Conservation (phyloP, 2,888 invertebrate species). For the Phyllotreta cruciferae region DNA sequence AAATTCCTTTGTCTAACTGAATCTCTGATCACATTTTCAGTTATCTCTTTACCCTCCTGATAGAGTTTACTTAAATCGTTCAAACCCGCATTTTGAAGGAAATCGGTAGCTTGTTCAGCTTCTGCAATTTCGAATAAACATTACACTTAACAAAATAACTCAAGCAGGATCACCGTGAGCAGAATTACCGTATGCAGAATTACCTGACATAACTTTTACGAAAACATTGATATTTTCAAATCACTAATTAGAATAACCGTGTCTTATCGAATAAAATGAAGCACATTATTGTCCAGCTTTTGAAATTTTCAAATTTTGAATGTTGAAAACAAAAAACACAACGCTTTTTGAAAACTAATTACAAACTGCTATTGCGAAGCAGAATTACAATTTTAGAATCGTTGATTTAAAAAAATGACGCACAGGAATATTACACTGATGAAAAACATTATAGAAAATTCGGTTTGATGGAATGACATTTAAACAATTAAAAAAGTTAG, state of each 20-base stretch:
- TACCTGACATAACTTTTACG: no score
- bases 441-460: slow-evolving; percentile 3
- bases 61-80: slow-evolving; percentile 74
- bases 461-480: not conserved
- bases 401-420: slow-evolving; percentile 3
- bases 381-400: not conserved
- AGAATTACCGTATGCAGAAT: no score
- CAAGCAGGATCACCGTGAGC: not conserved
- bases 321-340: no score
- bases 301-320: no score
- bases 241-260: no score
- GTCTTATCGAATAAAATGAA: no score
- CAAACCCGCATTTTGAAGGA: slow-evolving; percentile 77
- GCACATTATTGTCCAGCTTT: no score
- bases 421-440: slow-evolving; percentile 8
- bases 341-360: not conserved
- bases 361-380: not conserved
- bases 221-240: no score
- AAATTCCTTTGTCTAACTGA: slow-evolving; percentile 66
- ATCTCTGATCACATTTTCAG: slow-evolving; percentile 69
- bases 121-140: slow-evolving; percentile 61
- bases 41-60: slow-evolving; percentile 72
- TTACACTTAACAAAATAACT: not conserved
- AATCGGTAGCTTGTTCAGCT: slow-evolving; percentile 79
- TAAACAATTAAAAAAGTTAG: slow-evolving; percentile 5